A percentile compares a stretch with the other conserved stretches of the same genome.
Evolutionary conservation across 2,113 vertebrate species (phyloP).

Genomic region (Myrmecophaga tridactyla): DNA sequence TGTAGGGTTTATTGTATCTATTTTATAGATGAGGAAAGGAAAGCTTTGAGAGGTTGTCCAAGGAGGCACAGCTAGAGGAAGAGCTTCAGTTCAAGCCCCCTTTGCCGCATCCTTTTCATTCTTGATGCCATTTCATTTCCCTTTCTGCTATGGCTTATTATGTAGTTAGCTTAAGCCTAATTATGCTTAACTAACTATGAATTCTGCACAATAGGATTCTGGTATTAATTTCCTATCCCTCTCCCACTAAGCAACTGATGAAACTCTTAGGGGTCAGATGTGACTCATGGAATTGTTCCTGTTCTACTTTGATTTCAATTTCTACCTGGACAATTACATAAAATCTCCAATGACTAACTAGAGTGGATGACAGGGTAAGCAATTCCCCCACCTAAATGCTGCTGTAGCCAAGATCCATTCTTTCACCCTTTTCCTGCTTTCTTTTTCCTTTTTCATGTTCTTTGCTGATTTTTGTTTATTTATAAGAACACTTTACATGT

Average conservation of each 20-base stretch:
- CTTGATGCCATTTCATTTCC: background rate
- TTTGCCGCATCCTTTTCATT: background rate
- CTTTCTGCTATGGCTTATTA: background rate
- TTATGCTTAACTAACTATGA: background rate
- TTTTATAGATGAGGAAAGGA: background rate
- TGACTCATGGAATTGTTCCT: background rate
- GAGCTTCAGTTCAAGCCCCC: background rate
- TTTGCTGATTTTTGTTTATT: background rate
- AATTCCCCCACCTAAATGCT: background rate
- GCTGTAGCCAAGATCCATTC: background rate
- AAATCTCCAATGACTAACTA: background rate
- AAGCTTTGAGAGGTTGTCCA: background rate
- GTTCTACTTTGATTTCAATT: conserved; percentile 12
- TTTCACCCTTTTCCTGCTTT: background rate
- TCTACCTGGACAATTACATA: background rate
- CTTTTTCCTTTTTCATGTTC: background rate
- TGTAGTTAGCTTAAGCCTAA: background rate
- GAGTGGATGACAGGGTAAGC: background rate
- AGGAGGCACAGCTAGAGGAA: background rate
- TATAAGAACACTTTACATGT: background rate
- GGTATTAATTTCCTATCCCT: background rate
- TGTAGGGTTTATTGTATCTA: background rate
- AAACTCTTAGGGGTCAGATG: background rate
- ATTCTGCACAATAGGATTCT: background rate
- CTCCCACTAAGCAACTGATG: background rate